Percentiles rank a stretch among this genome's conserved stretches.
Conservation (phyloP, 2,888 invertebrate species). For the Agonopterix arenella region DNA sequence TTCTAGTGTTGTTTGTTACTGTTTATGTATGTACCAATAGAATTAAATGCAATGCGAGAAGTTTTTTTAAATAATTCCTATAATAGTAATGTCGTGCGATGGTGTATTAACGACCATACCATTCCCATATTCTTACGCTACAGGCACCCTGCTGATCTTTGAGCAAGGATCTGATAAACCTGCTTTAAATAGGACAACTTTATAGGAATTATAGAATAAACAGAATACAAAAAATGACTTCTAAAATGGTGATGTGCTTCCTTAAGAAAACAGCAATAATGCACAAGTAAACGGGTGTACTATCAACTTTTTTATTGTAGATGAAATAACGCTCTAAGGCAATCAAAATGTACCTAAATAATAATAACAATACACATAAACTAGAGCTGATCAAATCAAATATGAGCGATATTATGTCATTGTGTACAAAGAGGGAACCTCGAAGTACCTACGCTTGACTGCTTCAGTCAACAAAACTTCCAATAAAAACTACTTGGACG, state of each 20-base stretch:
- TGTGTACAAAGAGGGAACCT: conserved; percentile 52
- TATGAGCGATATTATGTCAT: conserved; percentile 60
- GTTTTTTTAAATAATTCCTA: not conserved
- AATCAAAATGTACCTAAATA: not conserved
- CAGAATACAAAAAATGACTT: no score
- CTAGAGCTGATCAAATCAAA: conserved; percentile 51
- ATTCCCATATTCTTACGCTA: not conserved
- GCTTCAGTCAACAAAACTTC: conserved; percentile 57
- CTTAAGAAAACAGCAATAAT: no score
- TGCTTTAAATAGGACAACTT: conserved; percentile 1
- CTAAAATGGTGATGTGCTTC: no score
- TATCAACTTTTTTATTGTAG: not conserved
- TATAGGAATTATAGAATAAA: no score
- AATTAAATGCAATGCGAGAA: no score
- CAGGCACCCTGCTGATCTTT: not conserved
- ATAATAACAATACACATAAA: conserved; percentile 31
- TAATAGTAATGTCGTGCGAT: not conserved
- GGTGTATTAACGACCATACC: not conserved
- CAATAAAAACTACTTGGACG: conserved; percentile 71
- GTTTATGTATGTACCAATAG: no score
- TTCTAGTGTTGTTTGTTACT: no score
- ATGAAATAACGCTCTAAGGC: not conserved
- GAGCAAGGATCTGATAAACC: conserved; percentile 3
- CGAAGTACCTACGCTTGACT: conserved; percentile 39
- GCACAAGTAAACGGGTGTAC: not conserved